phyloP scores from a whole-genome alignment of 2,888 invertebrate genomes.

The Scelioninae gen. 1 region DNA sequence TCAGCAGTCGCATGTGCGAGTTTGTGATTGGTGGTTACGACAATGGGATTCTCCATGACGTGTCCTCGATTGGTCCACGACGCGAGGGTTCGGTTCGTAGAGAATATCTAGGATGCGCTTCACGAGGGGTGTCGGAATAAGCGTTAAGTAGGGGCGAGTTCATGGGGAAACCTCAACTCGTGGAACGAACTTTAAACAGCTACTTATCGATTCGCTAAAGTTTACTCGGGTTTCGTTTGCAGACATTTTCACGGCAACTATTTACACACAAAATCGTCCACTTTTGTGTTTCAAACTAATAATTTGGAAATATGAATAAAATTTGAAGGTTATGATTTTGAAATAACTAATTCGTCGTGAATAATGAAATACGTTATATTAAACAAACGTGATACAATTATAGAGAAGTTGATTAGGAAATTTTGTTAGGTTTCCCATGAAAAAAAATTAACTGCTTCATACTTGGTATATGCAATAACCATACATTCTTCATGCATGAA shows the following conservation, averaged over 20 bases:
- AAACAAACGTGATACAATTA: too few species aligned
- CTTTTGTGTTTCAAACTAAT: too few species aligned
- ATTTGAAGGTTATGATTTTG: too few species aligned
- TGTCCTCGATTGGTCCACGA: slow-evolving; percentile 80
- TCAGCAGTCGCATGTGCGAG: slow-evolving; percentile 72
- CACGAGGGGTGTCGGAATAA: slow-evolving; percentile 80
- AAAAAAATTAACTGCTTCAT: too few species aligned
- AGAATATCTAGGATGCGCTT: slow-evolving; percentile 82
- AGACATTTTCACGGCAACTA: slow-evolving; percentile 40
- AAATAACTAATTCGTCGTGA: too few species aligned
- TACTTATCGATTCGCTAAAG: slow-evolving; percentile 70
- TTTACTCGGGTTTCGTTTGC: slow-evolving; percentile 38
- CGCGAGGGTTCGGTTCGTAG: slow-evolving; percentile 76
- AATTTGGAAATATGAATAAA: too few species aligned
- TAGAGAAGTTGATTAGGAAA: too few species aligned
- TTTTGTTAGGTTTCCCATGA: too few species aligned
- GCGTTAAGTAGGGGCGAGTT: slow-evolving; percentile 82
- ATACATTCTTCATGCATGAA: too few species aligned
- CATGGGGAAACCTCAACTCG: slow-evolving; percentile 62
- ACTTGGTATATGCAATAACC: too few species aligned
- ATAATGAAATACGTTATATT: too few species aligned
- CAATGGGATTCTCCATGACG: slow-evolving; percentile 81
- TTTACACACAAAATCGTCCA: background rate
- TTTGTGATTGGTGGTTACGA: slow-evolving; percentile 75
- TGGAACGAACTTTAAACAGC: slow-evolving; percentile 75